Evolutionary conservation across 2,113 vertebrate species (phyloP), one percentile per base, ranked within the genome.

Genomic region (Anarhynchus alexandrinus): DNA sequence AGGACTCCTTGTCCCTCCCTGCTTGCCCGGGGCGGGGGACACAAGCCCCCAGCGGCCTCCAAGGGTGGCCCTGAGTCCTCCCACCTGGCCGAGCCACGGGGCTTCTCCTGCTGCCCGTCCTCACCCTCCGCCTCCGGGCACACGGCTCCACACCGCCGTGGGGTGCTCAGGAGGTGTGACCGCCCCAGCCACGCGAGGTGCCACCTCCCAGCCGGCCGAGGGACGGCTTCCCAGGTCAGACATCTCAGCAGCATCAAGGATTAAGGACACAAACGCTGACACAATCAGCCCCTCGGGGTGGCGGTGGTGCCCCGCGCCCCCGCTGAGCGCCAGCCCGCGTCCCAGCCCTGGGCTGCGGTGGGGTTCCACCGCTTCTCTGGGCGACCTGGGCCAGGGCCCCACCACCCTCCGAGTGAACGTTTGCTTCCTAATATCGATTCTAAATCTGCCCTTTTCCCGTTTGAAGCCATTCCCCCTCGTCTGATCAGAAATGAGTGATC

Each of bases 261-360:
- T 18, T 15, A 22, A 58, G 77, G 62, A 19, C 15, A 4, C 57
- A 18, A 49, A 21, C 55, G 15, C 8, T 1, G 47, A 19, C 27
- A 10, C 52, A 29, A 27, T 3, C 27, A 95, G 95, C 90, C 93
- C 96, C 96, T 90, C 71, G 88, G 90, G 92, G 71, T 78, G 94
- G 91, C 71, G 87, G 71, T 72, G 94, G 91, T 73, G 87, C 96
- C 95, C 94, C 78, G 95, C 78, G 89, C 66, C 95, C 95, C 84
- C 43, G 73, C 30, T 69, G 94, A 84, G 72, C 70, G 69, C 42
- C 65, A 94, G 95, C 93, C 84, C 67, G 90, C 90, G 66, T 72
- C 19, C 27, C 30, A 10, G 45, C 92, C 77, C 79, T n/a, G 90
- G 67, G 76, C 94, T 8, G 23, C 76, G 72, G 54, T 69, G 38